Evolutionary conservation across 2,888 invertebrate species (phyloP), one percentile per base, ranked within the genome.

Genomic region (Oligia latruncula): DNA sequence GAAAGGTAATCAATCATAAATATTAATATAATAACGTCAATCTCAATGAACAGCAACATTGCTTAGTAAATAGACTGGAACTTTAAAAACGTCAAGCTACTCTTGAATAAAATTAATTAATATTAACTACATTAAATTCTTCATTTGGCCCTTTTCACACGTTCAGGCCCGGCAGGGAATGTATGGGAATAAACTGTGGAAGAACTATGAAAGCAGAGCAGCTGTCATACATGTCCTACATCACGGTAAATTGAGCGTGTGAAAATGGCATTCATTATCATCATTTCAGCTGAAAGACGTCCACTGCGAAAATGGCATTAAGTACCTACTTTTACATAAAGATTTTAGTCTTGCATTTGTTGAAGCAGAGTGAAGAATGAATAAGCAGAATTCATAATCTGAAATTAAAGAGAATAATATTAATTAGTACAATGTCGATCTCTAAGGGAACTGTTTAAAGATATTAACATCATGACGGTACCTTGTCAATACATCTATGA

Each of bases 371-470:
- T 95, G 78, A 94, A 95, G 85, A 95, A 94, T 4, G 95, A 95
- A 83, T 95, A 95, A 4, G 95, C 93, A 0, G 95, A 91, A 83
- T 95, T 95, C 89, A 95, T 95, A 60, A 95, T 95, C 95, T 95
- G 94, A 74, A 95, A 95, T 52, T 52, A 86, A 52, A 77, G 35
- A n/a, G 1, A 68, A 15, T 35, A 20, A 55, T 49, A 46, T 15
- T 49, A 9, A 17, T 23, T 17, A 43, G 17, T 23, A 15, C 4
- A 35, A 40, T 40, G 17, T 58, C 23, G n/a, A 23, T 35, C 6
- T 0, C 35, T 35, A 20, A 8, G 52, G 13, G 49, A 2, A 49
- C 13, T 35, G 29, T 20, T 6, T 17, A 35, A 35, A n/a, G n/a
- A n/a, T n/a, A n/a, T n/a, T n/a, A n/a, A n/a, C n/a, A n/a, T n/a